Base-by-base conservation (phyloP, 1,140 invertebrate genomes). In the Tetraneura akinire region DNA sequence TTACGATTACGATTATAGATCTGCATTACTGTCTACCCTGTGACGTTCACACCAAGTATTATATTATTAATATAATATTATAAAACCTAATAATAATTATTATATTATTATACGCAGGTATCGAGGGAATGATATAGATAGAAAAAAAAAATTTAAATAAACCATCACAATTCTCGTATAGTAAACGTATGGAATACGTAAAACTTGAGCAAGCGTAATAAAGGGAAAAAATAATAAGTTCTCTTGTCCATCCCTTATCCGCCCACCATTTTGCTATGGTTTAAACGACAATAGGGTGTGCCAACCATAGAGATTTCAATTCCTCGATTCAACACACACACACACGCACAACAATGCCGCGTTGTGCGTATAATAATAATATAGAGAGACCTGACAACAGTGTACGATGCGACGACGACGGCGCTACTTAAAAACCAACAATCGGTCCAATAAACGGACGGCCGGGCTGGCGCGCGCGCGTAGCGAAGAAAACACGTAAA, bases 201-300 rank as follows among this genome's bases (percentile, higher is more conserved):
- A n/a, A n/a, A n/a, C n/a, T n/a, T n/a, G n/a, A n/a, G n/a, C n/a
- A n/a, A n/a, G n/a, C n/a, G n/a, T n/a, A n/a, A n/a, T 26, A 71
- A 37, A 71, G 47, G 68, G 45, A 29, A 71, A 71, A 51, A 37
- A 37, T n/a, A 37, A 8, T 37, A 37, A n/a, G n/a, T 21, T 51
- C 68, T 68, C 11, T n/a, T 14, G 14, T 71, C 45, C 29, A 23
- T 71, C 68, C 47, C 45, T 71, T 51, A 29, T 18, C 68, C 16
- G 6, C n/a, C 68, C 47, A 18, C 68, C 68, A 21, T 26, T 32
- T 11, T 14, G n/a, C n/a, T 2, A 16, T 13, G 47, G 47, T 29
- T 37, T 71, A 51, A 71, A 71, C 47, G 68, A 71, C 68, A 49
- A 71, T 51, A 71, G 68, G 68, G 68, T 71, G 45, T 71, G 47